phyloP scores from a whole-genome alignment of 2,113 vertebrate genomes.

The Cynoglossus semilaevis region DNA sequence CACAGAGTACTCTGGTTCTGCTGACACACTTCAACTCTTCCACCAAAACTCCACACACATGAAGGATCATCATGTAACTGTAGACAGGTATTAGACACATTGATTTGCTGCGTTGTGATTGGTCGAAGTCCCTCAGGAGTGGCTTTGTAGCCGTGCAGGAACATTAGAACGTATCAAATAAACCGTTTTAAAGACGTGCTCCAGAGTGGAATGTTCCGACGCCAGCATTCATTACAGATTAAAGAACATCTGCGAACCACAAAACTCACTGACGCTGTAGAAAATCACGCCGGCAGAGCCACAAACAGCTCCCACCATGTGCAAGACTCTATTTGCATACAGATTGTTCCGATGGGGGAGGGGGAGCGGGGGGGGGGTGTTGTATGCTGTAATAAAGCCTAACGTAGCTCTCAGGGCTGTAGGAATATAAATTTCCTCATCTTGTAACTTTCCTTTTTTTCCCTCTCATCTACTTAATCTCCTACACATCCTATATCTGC shows the following conservation, averaged over 20 bases:
- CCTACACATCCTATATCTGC: slow-evolving; percentile 38
- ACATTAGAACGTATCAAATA: slow-evolving; percentile 72
- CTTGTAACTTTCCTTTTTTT: slow-evolving; percentile 57
- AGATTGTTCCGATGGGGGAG: slow-evolving; percentile 63
- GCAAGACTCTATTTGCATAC: slow-evolving; percentile 73
- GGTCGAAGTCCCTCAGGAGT: slow-evolving; percentile 73
- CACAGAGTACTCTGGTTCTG: background rate
- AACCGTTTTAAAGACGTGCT: slow-evolving; percentile 71
- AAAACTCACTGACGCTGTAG: slow-evolving; percentile 67
- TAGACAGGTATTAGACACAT: slow-evolving; percentile 59
- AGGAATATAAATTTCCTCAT: slow-evolving; percentile 62
- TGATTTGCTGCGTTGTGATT: slow-evolving; percentile 72
- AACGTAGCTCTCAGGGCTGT: slow-evolving; percentile 71
- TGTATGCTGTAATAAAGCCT: slow-evolving; percentile 70
- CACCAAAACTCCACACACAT: too few relatives aligned
- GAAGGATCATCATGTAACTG: slow-evolving; percentile 54
- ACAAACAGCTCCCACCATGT: slow-evolving; percentile 64
- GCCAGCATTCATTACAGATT: slow-evolving; percentile 75
- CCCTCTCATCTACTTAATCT: slow-evolving; percentile 14
- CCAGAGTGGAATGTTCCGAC: slow-evolving; percentile 67
- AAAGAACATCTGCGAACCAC: slow-evolving; percentile 72
- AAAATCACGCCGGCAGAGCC: slow-evolving; percentile 71
- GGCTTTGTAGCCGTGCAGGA: slow-evolving; percentile 71
- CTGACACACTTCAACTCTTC: too few relatives aligned
- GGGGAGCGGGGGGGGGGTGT: slow-evolving; percentile 46